phyloP scores from a whole-genome alignment of 2,797 vertebrate species.

The Percopsis omiscomaycus region DNA sequence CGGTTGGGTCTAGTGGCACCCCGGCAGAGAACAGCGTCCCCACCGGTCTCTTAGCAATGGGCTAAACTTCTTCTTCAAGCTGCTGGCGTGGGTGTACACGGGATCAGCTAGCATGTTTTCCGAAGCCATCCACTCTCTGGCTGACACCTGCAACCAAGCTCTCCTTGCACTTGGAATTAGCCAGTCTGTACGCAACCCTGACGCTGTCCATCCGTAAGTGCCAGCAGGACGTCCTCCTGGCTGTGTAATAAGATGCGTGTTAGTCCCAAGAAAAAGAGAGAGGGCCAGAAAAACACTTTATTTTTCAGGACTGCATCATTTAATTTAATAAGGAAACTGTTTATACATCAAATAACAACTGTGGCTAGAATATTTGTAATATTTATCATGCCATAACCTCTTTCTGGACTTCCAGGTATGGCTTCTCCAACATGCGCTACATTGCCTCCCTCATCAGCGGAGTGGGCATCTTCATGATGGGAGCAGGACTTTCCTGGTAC shows the following conservation, averaged over 20 bases:
- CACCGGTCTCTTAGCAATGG: slow-evolving; percentile 89
- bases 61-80: slow-evolving; percentile 97
- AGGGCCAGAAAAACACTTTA: no score
- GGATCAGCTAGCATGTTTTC: slow-evolving; percentile 99
- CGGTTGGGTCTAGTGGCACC: no score
- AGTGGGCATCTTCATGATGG: slow-evolving; percentile 99
- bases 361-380: no score
- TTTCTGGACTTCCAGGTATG: slow-evolving; percentile 79
- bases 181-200: slow-evolving; percentile 93
- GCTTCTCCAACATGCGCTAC: slow-evolving; percentile 99
- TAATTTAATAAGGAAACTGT: background rate
- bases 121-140: slow-evolving; percentile 96
- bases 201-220: slow-evolving; percentile 92
- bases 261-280: background rate
- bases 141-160: slow-evolving; percentile 97
- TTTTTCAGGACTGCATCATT: no score
- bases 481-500: slow-evolving; percentile 97
- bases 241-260: background rate
- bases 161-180: slow-evolving; percentile 94
- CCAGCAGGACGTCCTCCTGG: background rate
- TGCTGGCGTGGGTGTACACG: slow-evolving; percentile 99
- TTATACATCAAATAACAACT: no score
- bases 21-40: no score
- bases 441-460: slow-evolving; percentile 97
- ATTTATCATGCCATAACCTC: no score